phyloP scores from a whole-genome alignment of 2,113 vertebrate species.

The Gallinago media region DNA sequence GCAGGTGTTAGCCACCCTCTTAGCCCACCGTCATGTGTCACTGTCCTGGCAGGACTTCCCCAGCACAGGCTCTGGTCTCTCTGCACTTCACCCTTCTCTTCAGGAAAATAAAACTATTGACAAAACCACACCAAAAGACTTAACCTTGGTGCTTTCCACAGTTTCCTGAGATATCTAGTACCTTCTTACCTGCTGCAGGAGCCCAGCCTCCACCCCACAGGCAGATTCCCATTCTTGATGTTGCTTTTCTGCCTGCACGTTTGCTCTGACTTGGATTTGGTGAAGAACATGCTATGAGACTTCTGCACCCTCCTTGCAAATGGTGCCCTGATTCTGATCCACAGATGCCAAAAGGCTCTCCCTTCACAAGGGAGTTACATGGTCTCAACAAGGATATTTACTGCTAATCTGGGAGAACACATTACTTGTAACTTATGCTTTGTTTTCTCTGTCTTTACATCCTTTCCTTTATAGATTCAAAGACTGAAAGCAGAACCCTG shows the following conservation, averaged over 20 bases:
- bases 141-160: background rate
- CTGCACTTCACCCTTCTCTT: background rate
- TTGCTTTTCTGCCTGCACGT: fast-evolving
- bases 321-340: background rate
- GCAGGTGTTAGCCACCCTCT: background rate
- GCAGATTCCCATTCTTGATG: background rate
- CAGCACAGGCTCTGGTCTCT: background rate
- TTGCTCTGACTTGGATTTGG: background rate
- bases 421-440: background rate
- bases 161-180: background rate
- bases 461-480: background rate
- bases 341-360: background rate
- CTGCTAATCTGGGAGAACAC: background rate
- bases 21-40: background rate
- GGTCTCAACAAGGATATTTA: background rate
- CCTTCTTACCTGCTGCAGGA: background rate
- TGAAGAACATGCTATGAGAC: background rate
- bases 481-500: background rate
- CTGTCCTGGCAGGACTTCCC: background rate
- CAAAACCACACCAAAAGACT: background rate
- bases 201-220: background rate
- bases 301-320: background rate
- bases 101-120: fast-evolving
- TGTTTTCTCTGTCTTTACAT: background rate
- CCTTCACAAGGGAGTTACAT: background rate